These are phyloP conservation scores for Cairina moschata DNA, from an alignment of 2,113 vertebrate species.

Conservation along the genomic window DNA sequence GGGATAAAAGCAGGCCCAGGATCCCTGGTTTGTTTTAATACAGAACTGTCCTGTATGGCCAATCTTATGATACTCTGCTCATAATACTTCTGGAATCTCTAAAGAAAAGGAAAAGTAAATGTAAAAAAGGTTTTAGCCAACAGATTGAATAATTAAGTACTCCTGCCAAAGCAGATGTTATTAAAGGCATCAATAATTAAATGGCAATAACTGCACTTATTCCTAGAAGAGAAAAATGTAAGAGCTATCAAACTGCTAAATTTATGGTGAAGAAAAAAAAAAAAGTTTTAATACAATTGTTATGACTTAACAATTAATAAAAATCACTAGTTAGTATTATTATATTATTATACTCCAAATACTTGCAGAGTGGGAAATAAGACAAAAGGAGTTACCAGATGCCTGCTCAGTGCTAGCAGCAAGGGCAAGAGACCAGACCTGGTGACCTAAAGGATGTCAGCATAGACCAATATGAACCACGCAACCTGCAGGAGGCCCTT, in stretches of 20 bases:
- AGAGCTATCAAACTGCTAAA: background rate
- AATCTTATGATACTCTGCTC: background rate
- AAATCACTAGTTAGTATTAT: background rate
- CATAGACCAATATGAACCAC: accelerated
- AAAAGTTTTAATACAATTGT: background rate
- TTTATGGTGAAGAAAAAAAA: background rate
- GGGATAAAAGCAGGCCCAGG: background rate
- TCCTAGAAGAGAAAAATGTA: background rate
- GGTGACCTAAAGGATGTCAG: accelerated
- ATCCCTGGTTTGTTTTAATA: background rate
- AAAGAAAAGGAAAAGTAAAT: background rate
- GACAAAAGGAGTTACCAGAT: background rate
- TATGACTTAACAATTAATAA: background rate
- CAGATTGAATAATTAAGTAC: background rate
- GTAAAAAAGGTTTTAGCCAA: background rate
- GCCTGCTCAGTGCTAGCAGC: background rate
- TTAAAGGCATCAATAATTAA: background rate
- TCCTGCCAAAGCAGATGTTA: background rate
- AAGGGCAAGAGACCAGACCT: background rate
- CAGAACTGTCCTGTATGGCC: background rate
- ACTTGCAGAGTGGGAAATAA: background rate
- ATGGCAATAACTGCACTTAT: background rate
- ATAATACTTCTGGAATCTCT: background rate
- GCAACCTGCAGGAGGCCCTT: no score
- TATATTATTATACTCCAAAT: background rate